Conservation (phyloP, 2,113 vertebrate genomes). For the Eptesicus fuscus region DNA sequence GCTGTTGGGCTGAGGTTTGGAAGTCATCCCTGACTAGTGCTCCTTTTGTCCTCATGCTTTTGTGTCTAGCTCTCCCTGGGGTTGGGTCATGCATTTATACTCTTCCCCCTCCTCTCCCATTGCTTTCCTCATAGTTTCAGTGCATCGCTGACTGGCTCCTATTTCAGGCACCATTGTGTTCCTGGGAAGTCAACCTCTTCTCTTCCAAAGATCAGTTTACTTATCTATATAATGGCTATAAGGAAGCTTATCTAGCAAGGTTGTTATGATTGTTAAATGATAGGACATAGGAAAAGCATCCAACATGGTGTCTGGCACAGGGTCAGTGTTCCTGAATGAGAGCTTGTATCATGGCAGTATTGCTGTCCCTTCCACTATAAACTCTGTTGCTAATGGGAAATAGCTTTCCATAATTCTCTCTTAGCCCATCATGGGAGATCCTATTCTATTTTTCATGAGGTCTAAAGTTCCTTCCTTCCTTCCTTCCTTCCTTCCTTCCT, state of each 20-base stretch:
- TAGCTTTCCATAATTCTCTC: background rate
- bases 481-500: background rate
- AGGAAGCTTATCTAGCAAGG: background rate
- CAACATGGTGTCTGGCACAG: background rate
- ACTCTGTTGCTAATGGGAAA: background rate
- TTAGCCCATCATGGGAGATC: background rate
- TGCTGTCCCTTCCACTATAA: background rate
- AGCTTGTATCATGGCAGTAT: background rate
- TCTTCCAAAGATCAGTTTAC: background rate
- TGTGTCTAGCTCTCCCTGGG: background rate
- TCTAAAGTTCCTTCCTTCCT: background rate
- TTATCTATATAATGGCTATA: background rate
- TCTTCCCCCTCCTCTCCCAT: background rate
- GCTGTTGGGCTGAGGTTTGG: background rate
- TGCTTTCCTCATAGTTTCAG: background rate
- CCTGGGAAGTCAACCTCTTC: background rate
- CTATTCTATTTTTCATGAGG: background rate
- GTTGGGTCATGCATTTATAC: background rate
- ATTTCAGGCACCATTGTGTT: background rate
- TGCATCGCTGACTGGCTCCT: background rate
- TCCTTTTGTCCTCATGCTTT: background rate
- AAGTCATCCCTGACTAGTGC: background rate
- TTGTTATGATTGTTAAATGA: background rate
- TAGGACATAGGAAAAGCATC: background rate
- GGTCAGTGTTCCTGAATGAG: background rate